These are phyloP conservation scores for Sterrhoptilus dennistouni DNA, from an alignment of 2,113 vertebrate genomes.

Conservation along the genomic window DNA sequence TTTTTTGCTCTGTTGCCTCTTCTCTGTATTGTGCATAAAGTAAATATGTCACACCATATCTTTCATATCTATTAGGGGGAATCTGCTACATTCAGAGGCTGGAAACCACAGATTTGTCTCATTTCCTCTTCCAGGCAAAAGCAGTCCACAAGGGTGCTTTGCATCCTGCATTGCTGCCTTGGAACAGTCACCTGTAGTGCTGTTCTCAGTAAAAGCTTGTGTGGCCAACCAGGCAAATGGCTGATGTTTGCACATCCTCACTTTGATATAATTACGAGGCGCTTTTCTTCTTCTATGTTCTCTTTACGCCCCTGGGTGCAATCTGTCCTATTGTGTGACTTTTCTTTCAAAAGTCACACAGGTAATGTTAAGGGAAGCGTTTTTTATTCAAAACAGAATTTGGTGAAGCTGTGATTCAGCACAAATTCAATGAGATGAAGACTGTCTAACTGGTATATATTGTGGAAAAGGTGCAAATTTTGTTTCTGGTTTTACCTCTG, in stretches of 20 bases:
- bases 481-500: not conserved
- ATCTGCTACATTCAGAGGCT: not conserved
- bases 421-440: not conserved
- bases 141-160: not conserved
- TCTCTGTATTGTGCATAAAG: not conserved
- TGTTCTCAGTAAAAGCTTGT: not conserved
- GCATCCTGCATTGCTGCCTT: not conserved
- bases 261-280: not conserved
- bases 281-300: not conserved
- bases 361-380: not conserved
- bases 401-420: not conserved
- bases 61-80: not conserved
- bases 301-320: not conserved
- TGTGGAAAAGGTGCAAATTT: not conserved
- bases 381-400: not conserved
- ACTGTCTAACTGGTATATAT: not conserved
- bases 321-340: not conserved
- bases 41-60: not conserved
- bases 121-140: not conserved
- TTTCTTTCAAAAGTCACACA: not conserved
- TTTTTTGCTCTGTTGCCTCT: not conserved
- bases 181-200: not conserved
- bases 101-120: not conserved
- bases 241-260: not conserved
- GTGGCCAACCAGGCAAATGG: not conserved